Percentiles rank a stretch among this genome's conserved stretches.
Evolutionary conservation across 2,888 invertebrate genomes (phyloP).

Genomic region (Cheilosia vulpina): DNA sequence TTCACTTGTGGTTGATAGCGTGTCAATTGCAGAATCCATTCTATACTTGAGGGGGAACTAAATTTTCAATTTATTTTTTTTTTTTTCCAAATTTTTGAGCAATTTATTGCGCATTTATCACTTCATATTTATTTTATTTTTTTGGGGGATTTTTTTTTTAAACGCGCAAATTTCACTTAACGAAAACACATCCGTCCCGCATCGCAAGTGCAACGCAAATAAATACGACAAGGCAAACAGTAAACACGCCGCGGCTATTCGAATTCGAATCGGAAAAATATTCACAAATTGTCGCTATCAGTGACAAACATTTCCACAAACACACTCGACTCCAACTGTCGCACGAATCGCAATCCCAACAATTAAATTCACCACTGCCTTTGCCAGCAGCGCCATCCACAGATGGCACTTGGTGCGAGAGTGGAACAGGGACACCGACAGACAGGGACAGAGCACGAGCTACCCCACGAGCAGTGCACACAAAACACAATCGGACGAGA

Average conservation of each 20-base stretch:
- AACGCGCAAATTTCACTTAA: slow-evolving; percentile 38
- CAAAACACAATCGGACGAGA: slow-evolving; percentile 67
- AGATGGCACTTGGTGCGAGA: slow-evolving; percentile 53
- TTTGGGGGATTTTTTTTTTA: background rate
- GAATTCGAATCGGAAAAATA: slow-evolving; percentile 45
- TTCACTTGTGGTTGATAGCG: slow-evolving; percentile 85
- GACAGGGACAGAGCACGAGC: slow-evolving; percentile 25
- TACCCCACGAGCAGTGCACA: slow-evolving; percentile 37
- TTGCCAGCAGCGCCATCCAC: slow-evolving; percentile 59
- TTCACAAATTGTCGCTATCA: slow-evolving; percentile 70
- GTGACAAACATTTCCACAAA: slow-evolving; percentile 74
- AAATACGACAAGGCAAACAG: slow-evolving; percentile 30
- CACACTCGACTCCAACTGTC: slow-evolving; percentile 75
- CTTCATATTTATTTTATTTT: slow-evolving; percentile 6
- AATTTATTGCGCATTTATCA: background rate
- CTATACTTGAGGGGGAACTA: slow-evolving; percentile 65
- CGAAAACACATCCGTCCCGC: slow-evolving; percentile 67
- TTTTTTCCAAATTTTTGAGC: slow-evolving; percentile 18
- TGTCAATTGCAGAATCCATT: slow-evolving; percentile 86
- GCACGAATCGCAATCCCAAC: slow-evolving; percentile 74
- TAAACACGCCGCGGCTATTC: slow-evolving; percentile 23
- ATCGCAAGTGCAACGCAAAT: slow-evolving; percentile 71
- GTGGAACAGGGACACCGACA: slow-evolving; percentile 12
- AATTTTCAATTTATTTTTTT: slow-evolving; percentile 28
- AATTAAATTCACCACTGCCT: slow-evolving; percentile 74